A percentile compares a stretch with the other conserved stretches of the same genome.
phyloP scores from a whole-genome alignment of 2,888 invertebrate species.

The Laothoe populi region DNA sequence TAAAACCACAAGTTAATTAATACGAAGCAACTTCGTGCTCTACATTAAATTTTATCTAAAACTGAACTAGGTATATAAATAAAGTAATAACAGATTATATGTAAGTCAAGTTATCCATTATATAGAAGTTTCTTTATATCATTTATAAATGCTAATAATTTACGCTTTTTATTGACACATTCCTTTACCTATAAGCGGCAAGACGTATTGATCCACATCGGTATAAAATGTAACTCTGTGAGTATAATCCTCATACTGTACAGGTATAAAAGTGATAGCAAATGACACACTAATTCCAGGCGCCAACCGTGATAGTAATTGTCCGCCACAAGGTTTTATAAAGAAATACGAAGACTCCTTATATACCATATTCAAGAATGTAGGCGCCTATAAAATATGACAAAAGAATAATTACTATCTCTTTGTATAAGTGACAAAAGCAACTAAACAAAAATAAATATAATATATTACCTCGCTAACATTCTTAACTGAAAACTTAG shows the following conservation, averaged over 20 bases:
- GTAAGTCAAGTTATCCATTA: not conserved
- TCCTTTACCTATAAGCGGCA: conserved; percentile 85
- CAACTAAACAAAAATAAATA: not conserved
- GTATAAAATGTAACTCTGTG: conserved; percentile 82
- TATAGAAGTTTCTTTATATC: not conserved
- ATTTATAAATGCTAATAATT: not conserved
- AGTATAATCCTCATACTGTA: conserved; percentile 81
- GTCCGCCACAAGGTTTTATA: conserved; percentile 70
- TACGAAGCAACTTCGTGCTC: not conserved
- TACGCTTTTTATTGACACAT: not conserved
- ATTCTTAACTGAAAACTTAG: conserved; percentile 84
- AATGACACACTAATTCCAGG: conserved; percentile 88
- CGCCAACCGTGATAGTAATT: conserved; percentile 84
- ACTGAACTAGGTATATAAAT: too few relatives aligned
- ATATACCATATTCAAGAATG: conserved; percentile 74
- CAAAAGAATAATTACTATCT: conserved; percentile 3
- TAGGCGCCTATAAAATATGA: conserved; percentile 70
- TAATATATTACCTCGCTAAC: conserved; percentile 75
- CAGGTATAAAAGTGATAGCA: conserved; percentile 86
- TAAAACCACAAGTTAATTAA: too few relatives aligned
- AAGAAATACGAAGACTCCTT: conserved; percentile 81
- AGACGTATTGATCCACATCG: conserved; percentile 77
- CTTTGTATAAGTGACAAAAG: not conserved
- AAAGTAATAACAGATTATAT: too few relatives aligned
- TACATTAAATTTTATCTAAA: not conserved